Evolutionary conservation across 2,797 vertebrate genomes (phyloP), one percentile per base, ranked within the genome.

Genomic region (Luscinia megarhynchos): DNA sequence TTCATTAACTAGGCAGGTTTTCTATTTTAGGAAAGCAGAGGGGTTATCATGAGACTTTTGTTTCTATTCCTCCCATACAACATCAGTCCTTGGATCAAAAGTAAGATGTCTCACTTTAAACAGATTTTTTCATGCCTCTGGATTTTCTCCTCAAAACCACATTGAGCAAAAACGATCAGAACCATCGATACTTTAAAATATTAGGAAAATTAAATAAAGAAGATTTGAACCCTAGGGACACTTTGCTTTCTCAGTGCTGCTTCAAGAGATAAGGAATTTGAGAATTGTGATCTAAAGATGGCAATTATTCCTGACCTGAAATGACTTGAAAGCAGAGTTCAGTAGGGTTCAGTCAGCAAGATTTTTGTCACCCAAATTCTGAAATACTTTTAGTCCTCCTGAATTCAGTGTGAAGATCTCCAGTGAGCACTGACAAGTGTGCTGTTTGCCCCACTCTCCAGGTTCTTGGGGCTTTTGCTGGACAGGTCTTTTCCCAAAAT

Each of bases 1-100:
- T 97, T 97, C 96, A 97, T 96, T 96, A 96, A 90, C 77, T 66
- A 93, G 64, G 57, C 61, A 95, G 77, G 58, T 84, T 89, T 89
- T 93, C 94, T 96, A 95, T 95, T 96, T 97, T 91, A 92, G 90
- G 91, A 93, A 93, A 90, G 59, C 74, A 90, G 78, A 93, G 26
- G 53, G 92, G 91, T 95, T 97, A 95, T 95, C 87, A 87, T 84
- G 67, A 94, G 85, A 58, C 79, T 93, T 96, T 96, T 95, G 72
- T 92, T 95, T 93, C 86, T 75, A 3, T 79, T 93, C 43, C 61
- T 94, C 43, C 38, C 54, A 34, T 36, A 62, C 64, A 91, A 80
- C 61, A 82, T 86, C 89, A 89, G 86, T 67, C 70, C 27, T 79
- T 76, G 75, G 59, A 95, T 94, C 85, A 82, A 96, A 94, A 90